Evolutionary conservation across 2,113 vertebrate genomes (phyloP).

Genomic region (Xenopus laevis): DNA sequence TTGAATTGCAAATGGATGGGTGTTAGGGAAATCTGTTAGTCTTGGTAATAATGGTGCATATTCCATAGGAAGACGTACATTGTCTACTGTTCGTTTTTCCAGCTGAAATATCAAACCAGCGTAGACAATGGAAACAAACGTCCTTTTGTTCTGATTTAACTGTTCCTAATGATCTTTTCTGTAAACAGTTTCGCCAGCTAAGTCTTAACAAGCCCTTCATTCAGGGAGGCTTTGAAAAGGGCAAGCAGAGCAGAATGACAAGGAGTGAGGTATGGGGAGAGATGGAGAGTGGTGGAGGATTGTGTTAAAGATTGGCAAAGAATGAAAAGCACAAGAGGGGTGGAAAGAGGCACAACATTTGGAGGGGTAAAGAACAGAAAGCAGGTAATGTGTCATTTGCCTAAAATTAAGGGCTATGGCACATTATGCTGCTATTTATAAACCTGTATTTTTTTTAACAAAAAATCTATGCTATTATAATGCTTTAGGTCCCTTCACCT

Average conservation of each 20-base stretch:
- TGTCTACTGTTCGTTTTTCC: conserved; percentile 60
- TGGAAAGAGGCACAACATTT: neutral
- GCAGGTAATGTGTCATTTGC: too few species aligned
- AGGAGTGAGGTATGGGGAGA: neutral
- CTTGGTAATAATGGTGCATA: conserved; percentile 45
- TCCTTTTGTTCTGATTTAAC: conserved; percentile 85
- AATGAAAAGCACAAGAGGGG: neutral
- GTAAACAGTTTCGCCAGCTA: conserved; percentile 78
- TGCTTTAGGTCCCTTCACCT: too few species aligned
- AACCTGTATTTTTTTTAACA: too few species aligned
- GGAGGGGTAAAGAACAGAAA: too few species aligned
- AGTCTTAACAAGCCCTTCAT: conserved; percentile 73
- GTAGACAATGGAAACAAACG: conserved; percentile 87
- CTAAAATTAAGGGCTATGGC: too few species aligned
- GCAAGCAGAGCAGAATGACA: conserved; percentile 70
- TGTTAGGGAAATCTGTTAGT: conserved; percentile 50
- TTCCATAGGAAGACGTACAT: conserved; percentile 53
- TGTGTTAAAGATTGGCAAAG: neutral
- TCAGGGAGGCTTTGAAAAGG: conserved; percentile 80
- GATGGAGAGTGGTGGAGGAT: neutral
- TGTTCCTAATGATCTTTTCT: conserved; percentile 83
- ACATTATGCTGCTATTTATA: too few species aligned
- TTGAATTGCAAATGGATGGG: conserved; percentile 57
- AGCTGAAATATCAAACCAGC: conserved; percentile 66
- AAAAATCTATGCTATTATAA: too few species aligned